Evolutionary conservation across 1,140 invertebrate species (phyloP), one percentile per base, ranked within the genome.

Genomic region (Sitophilus oryzae): DNA sequence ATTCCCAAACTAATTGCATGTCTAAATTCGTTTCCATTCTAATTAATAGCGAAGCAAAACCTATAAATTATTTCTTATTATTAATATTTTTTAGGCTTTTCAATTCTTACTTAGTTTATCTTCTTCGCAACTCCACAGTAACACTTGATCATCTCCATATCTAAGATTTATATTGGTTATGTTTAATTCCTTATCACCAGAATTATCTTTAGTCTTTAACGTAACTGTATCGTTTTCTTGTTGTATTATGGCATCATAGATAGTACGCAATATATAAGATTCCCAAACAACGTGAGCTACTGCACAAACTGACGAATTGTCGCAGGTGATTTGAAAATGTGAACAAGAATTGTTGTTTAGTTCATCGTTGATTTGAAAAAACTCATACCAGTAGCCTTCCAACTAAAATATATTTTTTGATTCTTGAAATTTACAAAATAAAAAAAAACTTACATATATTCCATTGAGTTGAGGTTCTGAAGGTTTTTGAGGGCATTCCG

Each of bases 311-410:
- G 11, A n/a, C 4, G 2, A 11, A n/a, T 37, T 19, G n/a, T 2
- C 20, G 25, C 55, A 57, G n/a, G 11, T 40, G n/a, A 57, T 35
- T 47, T 57, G 9, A 21, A 46, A 47, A 19, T 51, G 48, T 1
- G 43, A 30, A 15, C 55, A 57, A 9, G 34, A 8, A 4, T 57
- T 40, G 19, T 47, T 16, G n/a, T 51, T 42, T 10, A 52, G 21
- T 6, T n/a, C 1, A 2, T 15, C 49, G 22, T 46, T 52, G 10
- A 16, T 21, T 20, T 30, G 43, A 15, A 57, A 21, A 14, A 43
- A 38, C 19, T 61, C 55, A 36, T 58, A 61, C 61, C 61, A 63
- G 11, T 53, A 52, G 8, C 61, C 61, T 34, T 58, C 18, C n/a
- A 60, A 43, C 61, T 63, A 23, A 49, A 51, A 63, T 16, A n/a